Percentiles rank a stretch among this genome's conserved stretches.
phyloP scores from a whole-genome alignment of 2,888 invertebrate genomes.

The Rhagium mordax region DNA sequence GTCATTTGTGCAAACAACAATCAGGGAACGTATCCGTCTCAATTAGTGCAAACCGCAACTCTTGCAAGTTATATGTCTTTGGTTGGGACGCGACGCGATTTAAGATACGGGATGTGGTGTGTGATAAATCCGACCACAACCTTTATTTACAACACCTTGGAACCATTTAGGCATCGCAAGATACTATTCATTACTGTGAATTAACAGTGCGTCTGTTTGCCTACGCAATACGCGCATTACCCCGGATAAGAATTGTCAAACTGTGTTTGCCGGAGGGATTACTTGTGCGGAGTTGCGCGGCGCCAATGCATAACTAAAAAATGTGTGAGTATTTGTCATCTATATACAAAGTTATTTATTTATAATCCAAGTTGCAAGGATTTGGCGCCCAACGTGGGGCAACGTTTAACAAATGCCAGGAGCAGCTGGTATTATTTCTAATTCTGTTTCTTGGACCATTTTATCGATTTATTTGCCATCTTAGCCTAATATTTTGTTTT shows the following conservation, averaged over 20 bases:
- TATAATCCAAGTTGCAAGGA: no score
- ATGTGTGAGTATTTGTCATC: no score
- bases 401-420: no score
- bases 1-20: conserved; percentile 65
- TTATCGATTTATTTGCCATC: no score
- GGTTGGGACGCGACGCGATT: conserved; percentile 62
- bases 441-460: no score
- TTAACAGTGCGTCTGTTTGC: not conserved
- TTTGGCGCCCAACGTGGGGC: no score
- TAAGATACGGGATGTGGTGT: conserved; percentile 55
- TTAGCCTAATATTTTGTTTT: no score
- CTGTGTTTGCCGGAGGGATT: not conserved
- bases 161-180: conserved; percentile 29
- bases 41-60: conserved; percentile 65
- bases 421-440: no score
- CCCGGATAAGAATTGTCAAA: not conserved
- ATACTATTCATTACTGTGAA: conserved; percentile 24
- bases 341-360: no score
- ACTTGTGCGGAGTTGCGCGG: not conserved
- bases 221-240: not conserved
- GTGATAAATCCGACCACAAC: conserved; percentile 49
- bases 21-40: conserved; percentile 66
- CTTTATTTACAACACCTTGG: conserved; percentile 47
- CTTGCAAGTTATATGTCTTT: conserved; percentile 65
- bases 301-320: not conserved